phyloP scores from a whole-genome alignment of 2,113 vertebrate genomes.

The Podilymbus podiceps region DNA sequence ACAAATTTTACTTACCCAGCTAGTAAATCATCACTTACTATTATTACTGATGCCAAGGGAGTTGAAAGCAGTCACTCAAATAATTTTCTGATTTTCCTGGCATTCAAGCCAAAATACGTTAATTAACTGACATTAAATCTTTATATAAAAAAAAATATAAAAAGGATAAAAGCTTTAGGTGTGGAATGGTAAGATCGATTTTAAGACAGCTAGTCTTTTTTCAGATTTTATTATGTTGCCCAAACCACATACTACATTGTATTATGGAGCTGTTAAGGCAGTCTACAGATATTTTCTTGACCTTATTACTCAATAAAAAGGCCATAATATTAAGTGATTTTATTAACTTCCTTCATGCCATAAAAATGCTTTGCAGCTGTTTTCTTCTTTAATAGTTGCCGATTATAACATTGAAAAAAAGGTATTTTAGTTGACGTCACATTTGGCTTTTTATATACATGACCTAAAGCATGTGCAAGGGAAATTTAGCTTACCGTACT shows the following conservation, averaged over 20 bases:
- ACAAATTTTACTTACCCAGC: neutral
- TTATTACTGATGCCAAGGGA: neutral
- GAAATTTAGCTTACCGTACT: neutral
- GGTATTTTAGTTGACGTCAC: neutral
- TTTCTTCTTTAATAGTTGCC: neutral
- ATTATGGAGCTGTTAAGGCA: neutral
- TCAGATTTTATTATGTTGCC: neutral
- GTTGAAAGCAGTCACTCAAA: neutral
- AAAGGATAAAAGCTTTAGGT: neutral
- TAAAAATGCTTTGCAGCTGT: neutral
- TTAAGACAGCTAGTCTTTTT: neutral
- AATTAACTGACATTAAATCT: neutral
- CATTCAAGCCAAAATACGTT: neutral
- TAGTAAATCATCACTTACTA: neutral
- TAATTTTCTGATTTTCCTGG: neutral
- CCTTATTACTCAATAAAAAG: slow-evolving; percentile 1
- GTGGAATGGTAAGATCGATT: neutral
- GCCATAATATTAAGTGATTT: neutral
- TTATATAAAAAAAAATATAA: too few species aligned
- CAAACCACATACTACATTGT: neutral
- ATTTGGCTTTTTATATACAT: neutral
- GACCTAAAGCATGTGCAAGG: neutral
- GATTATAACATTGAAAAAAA: neutral
- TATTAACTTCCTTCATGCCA: neutral
- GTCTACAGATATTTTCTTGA: neutral